These are phyloP conservation scores for Oriolus oriolus DNA, from an alignment of 2,113 vertebrate genomes.

Conservation along the genomic window DNA sequence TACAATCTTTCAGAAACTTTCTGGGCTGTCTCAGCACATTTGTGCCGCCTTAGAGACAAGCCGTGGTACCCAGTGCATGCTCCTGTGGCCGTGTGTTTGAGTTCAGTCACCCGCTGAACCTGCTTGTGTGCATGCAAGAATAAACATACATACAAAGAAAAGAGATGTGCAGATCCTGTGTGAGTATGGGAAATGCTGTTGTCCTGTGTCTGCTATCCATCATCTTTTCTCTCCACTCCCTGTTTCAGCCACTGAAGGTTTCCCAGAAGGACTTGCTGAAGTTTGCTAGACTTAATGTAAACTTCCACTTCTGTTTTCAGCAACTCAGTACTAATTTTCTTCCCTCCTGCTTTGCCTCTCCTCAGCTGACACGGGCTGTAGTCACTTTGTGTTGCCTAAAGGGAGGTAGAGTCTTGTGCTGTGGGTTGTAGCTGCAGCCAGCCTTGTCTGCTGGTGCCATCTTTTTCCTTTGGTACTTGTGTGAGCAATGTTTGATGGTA, in stretches of 20 bases:
- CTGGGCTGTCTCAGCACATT: neutral
- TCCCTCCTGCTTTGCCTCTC: neutral
- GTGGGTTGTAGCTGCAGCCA: neutral
- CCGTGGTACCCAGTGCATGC: rapidly evolving
- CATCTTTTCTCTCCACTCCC: neutral
- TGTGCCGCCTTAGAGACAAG: neutral
- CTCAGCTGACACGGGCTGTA: neutral
- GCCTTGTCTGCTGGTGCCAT: neutral
- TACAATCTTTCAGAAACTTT: neutral
- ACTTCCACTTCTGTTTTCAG: neutral
- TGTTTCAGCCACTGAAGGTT: neutral
- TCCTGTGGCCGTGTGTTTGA: rapidly evolving
- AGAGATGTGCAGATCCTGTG: neutral
- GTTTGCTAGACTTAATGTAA: neutral
- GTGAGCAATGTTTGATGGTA: rapidly evolving
- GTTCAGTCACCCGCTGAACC: neutral
- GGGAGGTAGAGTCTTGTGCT: rapidly evolving
- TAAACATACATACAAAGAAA: rapidly evolving
- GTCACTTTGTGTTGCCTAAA: neutral
- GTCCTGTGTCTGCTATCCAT: neutral
- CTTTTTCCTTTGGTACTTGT: neutral
- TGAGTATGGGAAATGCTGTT: neutral
- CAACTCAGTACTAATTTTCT: neutral
- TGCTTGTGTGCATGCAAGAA: neutral
- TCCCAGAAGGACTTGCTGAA: neutral